Base-by-base conservation (phyloP, 2,888 invertebrate genomes). In the Reticulitermes lucifugus region DNA sequence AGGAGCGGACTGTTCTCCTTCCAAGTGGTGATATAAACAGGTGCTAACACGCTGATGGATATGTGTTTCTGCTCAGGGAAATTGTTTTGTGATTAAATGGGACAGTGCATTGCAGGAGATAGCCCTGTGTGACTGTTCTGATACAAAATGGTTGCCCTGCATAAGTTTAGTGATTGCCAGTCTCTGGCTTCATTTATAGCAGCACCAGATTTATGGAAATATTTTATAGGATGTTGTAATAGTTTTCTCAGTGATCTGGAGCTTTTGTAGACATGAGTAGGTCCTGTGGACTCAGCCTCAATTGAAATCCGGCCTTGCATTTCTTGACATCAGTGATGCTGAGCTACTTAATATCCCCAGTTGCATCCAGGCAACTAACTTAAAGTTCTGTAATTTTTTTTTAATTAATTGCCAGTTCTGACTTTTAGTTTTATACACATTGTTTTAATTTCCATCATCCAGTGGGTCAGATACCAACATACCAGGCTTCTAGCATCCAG, bases 1-100 rank as follows among this genome's bases (percentile, higher is more conserved):
- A 85, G 71, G 85, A 85, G 79, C 79, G 85, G 85, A 85, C 83
- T 59, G 83, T 85, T 51, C 79, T 85, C 22, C 79, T 85, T 14
- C 83, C 85, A 7, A 43, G 41, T 46, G 77, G 46, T 46, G 46
- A n/a, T 46, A n/a, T 22, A 12, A 77, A n/a, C 77, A 77, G 18
- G 10, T 77, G 77, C 77, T 77, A 77, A 77, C 77, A 43, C 43
- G n/a, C 43, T 7, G 41, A 21, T 21, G 35, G 21, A 41, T 9
- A 10, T 73, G 10, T 21, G 29, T 29, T 73, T 14, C 41, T 29
- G 25, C 70, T 29, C 70, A 29, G 70, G 55, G 55, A 12, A 14
- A 18, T 55, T 55, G 55, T 55, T 55, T 55, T 55, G 18, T 14
- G 55, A 55, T 18, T 18, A 18, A 55, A 18, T 55, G 55, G 55